A percentile compares a stretch with the other conserved stretches of the same genome.
Evolutionary conservation across 1,140 invertebrate species (phyloP).

Genomic region (Trichonephila clavipes): DNA sequence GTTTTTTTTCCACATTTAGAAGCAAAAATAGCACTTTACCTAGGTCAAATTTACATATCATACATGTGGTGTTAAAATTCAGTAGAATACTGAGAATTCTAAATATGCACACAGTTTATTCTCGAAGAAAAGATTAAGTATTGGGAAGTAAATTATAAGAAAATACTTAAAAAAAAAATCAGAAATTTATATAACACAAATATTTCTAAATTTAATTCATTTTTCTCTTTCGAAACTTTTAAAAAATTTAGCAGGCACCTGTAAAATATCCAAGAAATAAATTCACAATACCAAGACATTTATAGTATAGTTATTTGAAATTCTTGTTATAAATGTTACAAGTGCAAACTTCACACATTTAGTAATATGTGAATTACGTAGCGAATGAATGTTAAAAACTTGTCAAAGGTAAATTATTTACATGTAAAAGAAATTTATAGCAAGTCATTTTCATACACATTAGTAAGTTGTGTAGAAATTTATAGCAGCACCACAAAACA

Average conservation of each 20-base stretch:
- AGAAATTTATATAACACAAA: background rate
- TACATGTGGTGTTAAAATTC: conserved; percentile 5
- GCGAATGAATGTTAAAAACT: conserved; percentile 18
- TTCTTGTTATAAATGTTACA: background rate
- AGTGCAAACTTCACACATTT: conserved; percentile 7
- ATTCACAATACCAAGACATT: background rate
- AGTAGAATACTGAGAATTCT: background rate
- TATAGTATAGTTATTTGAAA: background rate
- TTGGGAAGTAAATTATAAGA: background rate
- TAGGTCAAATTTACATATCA: conserved; percentile 67
- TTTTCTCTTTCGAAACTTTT: background rate
- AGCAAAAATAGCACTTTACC: conserved; percentile 69
- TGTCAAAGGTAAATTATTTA: background rate
- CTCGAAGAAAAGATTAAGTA: background rate
- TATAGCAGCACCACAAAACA: background rate
- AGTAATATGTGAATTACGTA: background rate
- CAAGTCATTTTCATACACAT: background rate
- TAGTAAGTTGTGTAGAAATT: background rate
- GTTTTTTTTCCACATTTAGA: conserved; percentile 58
- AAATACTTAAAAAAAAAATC: background rate
- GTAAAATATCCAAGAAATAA: conserved; percentile 1
- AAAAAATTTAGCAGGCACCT: conserved; percentile 32
- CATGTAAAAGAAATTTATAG: conserved; percentile 8
- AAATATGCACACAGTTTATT: background rate
- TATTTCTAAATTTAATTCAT: background rate